phyloP scores from a whole-genome alignment of 2,888 invertebrate species.

The Coenonympha glycerion region DNA sequence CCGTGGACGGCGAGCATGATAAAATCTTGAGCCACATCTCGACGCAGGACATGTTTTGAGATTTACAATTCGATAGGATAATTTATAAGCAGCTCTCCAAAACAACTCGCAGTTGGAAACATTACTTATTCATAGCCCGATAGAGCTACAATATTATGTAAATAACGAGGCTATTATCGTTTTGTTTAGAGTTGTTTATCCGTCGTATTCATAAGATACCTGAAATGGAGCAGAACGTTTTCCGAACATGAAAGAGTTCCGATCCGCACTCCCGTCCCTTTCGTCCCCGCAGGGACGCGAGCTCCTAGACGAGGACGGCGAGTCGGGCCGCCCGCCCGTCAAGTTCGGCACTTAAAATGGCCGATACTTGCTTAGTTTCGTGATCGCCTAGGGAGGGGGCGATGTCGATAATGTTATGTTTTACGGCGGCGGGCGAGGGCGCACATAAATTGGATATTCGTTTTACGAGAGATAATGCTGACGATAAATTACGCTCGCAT shows the following conservation, averaged over 20 bases:
- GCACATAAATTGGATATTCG: slow-evolving; percentile 68
- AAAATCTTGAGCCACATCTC: background rate
- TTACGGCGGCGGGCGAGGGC: slow-evolving; percentile 58
- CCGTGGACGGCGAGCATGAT: slow-evolving; percentile 10
- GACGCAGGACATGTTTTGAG: background rate
- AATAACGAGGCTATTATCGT: slow-evolving; percentile 24
- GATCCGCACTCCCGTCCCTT: slow-evolving; percentile 40
- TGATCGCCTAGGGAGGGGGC: slow-evolving; percentile 73
- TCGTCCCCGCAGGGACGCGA: slow-evolving; percentile 34
- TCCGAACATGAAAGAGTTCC: slow-evolving; percentile 59
- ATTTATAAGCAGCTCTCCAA: slow-evolving; percentile 3
- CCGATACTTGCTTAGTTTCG: slow-evolving; percentile 71
- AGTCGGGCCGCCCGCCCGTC: slow-evolving; percentile 50
- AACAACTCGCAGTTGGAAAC: slow-evolving; percentile 22
- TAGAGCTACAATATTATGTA: slow-evolving; percentile 24
- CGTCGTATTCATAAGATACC: slow-evolving; percentile 39
- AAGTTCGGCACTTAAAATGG: slow-evolving; percentile 68
- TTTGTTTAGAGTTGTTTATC: slow-evolving; percentile 26
- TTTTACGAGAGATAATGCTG: slow-evolving; percentile 67
- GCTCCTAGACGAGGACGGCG: slow-evolving; percentile 38
- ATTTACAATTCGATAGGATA: slow-evolving; percentile 6
- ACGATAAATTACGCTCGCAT: slow-evolving; percentile 61
- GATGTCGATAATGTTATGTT: slow-evolving; percentile 73
- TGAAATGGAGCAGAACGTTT: slow-evolving; percentile 55
- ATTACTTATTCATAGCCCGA: slow-evolving; percentile 29